These are phyloP conservation scores for Microplitis mediator DNA, from an alignment of 1,140 invertebrate species.

Conservation along the genomic window DNA sequence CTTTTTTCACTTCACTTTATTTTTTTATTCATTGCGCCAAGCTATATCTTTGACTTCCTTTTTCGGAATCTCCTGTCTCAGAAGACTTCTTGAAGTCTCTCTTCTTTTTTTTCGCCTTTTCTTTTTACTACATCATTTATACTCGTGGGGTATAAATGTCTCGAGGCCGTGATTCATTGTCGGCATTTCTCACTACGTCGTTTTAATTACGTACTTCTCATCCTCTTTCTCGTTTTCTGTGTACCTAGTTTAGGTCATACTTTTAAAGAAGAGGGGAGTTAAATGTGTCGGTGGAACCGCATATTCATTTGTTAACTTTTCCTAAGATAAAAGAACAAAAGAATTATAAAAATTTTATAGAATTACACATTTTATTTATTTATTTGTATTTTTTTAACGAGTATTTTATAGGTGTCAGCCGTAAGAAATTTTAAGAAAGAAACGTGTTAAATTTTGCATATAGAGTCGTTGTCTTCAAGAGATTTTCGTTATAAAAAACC, in stretches of 20 bases:
- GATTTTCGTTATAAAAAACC: too few species aligned
- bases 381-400: too few species aligned
- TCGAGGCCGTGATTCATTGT: constrained; percentile 25
- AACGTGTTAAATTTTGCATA: too few species aligned
- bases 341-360: too few species aligned
- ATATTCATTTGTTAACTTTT: too few species aligned
- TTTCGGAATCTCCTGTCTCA: background rate
- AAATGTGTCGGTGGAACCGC: too few species aligned
- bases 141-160: constrained; percentile 25
- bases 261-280: background rate
- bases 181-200: constrained; percentile 25
- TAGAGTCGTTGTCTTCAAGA: too few species aligned
- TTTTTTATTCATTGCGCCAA: background rate
- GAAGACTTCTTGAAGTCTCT: background rate
- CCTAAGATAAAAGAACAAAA: too few species aligned
- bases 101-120: background rate
- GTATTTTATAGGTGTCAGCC: too few species aligned
- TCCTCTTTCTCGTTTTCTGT: background rate
- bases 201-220: constrained; percentile 30
- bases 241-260: background rate
- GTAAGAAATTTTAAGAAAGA: too few species aligned
- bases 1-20: background rate
- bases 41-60: background rate
- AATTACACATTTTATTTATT: too few species aligned
- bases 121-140: constrained; percentile 28